Conservation (phyloP, 2,888 invertebrate genomes). For the Halictus ligatus region DNA sequence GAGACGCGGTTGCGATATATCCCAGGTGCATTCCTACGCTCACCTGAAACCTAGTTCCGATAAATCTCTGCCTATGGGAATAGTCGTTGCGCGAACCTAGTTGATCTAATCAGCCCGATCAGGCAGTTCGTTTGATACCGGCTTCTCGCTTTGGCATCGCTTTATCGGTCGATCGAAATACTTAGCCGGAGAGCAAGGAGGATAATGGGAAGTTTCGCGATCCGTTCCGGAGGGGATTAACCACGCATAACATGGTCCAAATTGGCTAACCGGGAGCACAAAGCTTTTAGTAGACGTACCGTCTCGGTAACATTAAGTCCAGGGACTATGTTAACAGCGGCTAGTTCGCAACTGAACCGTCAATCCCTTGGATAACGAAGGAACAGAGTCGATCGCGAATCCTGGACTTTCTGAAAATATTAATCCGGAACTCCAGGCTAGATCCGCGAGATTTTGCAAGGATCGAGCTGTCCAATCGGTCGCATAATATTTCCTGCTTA, state of each 20-base stretch:
- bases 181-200: neutral
- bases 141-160: conserved; percentile 13
- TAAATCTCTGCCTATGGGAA: conserved; percentile 12
- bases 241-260: neutral
- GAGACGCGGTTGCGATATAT: conserved; percentile 61
- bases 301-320: neutral
- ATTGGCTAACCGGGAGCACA: neutral
- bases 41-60: conserved; percentile 51
- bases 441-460: neutral
- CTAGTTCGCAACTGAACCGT: neutral
- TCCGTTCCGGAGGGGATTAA: neutral
- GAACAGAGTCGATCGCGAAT: neutral
- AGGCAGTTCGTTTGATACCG: neutral
- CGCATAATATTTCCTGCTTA: no score
- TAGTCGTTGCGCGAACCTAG: neutral
- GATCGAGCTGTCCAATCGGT: neutral
- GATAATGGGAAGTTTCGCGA: conserved; percentile 11
- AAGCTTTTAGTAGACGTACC: neutral
- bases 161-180: conserved; percentile 16
- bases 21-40: conserved; percentile 48
- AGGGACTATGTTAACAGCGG: neutral
- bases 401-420: neutral
- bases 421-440: no score
- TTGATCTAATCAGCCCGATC: conserved; percentile 31
- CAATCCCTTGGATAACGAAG: neutral